These are phyloP conservation scores for Lordiphosa mommai DNA, from an alignment of 1,140 invertebrate species.

Conservation along the genomic window DNA sequence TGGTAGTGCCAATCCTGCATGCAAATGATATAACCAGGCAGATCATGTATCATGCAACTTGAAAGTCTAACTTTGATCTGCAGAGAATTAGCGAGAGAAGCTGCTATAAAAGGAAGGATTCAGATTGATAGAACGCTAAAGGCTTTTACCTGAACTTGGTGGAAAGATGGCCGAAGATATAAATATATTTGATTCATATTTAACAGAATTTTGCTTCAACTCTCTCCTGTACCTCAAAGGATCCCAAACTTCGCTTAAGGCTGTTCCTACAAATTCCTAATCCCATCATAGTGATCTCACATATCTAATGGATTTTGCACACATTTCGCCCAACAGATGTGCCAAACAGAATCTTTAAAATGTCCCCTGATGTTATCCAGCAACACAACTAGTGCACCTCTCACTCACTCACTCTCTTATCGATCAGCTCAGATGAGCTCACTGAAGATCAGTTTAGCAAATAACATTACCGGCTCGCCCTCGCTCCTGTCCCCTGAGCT, in stretches of 20 bases:
- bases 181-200: no score
- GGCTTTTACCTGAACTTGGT: no score
- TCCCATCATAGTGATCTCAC: constrained; percentile 62
- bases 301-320: constrained; percentile 74
- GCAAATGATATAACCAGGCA: no score
- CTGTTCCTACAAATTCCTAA: constrained; percentile 26
- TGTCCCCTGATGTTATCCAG: constrained; percentile 58
- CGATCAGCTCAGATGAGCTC: constrained; percentile 8
- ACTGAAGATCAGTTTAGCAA: constrained; percentile 43
- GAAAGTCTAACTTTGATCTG: no score
- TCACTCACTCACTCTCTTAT: not conserved
- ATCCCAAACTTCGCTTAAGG: not conserved
- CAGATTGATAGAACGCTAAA: no score
- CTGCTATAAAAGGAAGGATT: no score
- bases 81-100: no score
- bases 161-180: no score
- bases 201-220: no score
- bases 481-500: not conserved
- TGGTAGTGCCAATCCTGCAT: no score
- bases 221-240: no score
- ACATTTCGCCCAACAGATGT: constrained; percentile 55
- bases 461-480: constrained; percentile 29
- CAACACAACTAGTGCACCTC: constrained; percentile 11
- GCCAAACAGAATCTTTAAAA: constrained; percentile 12
- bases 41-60: no score